Percentiles rank a stretch among this genome's conserved stretches.
phyloP scores from a whole-genome alignment of 2,797 vertebrate genomes.

The Centroberyx gerrardi region DNA sequence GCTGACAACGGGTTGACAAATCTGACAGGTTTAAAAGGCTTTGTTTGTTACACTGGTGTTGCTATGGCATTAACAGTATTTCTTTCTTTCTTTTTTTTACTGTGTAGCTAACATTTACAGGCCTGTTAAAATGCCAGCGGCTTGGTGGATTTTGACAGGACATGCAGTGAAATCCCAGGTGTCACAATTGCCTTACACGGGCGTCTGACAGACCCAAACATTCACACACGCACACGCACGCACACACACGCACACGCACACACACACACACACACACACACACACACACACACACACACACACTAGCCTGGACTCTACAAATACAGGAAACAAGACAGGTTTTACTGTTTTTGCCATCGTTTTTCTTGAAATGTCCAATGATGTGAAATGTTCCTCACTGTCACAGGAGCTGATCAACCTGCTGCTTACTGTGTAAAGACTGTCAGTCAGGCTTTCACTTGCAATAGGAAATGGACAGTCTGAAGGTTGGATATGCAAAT shows the following conservation, averaged over 20 bases:
- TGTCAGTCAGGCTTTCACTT: constrained; percentile 15
- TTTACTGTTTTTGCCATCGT: constrained; percentile 17
- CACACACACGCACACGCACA: not conserved
- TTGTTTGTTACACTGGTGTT: too few relatives aligned
- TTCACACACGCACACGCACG: not conserved
- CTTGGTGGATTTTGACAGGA: constrained; percentile 55
- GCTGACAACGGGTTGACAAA: too few relatives aligned
- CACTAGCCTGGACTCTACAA: constrained; percentile 48
- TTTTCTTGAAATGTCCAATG: constrained; percentile 35
- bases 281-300: too few relatives aligned
- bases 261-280: constrained; percentile 6
- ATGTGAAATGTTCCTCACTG: constrained; percentile 17
- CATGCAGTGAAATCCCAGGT: constrained; percentile 50
- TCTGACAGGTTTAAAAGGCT: too few relatives aligned
- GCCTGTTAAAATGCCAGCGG: constrained; percentile 55
- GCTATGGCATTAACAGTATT: not conserved
- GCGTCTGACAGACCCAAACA: constrained; percentile 55
- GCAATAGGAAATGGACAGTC: not conserved
- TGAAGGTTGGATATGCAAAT: not conserved
- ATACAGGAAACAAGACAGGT: constrained; percentile 42
- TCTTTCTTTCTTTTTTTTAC: constrained; percentile 29
- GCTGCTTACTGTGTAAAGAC: constrained; percentile 1
- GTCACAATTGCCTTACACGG: constrained; percentile 43
- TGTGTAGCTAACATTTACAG: constrained; percentile 22
- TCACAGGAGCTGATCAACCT: not conserved